phyloP scores from a whole-genome alignment of 2,113 vertebrate species.

The Dipodomys spectabilis region DNA sequence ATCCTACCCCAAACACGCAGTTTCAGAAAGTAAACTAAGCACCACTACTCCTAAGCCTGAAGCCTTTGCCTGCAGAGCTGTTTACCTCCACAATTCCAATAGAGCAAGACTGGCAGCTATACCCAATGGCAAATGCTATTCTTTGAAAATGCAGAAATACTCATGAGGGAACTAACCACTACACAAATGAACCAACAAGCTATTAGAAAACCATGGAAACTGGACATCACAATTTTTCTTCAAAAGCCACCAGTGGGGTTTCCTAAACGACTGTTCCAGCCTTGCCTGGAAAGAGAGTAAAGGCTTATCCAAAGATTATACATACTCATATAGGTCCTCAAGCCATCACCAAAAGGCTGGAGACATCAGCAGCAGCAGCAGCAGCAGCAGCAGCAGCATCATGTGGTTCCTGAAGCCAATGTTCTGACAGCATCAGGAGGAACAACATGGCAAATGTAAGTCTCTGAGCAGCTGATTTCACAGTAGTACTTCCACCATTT shows the following conservation, averaged over 20 bases:
- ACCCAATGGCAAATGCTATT: neutral
- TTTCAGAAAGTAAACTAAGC: neutral
- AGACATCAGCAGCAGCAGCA: too few relatives aligned
- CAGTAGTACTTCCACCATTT: neutral
- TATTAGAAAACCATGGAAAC: neutral
- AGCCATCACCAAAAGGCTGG: neutral
- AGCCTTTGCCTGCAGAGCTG: neutral
- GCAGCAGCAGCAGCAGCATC: too few relatives aligned
- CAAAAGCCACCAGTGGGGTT: neutral
- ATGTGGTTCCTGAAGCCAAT: neutral
- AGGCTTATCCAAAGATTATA: neutral
- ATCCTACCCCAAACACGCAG: neutral
- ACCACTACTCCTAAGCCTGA: neutral
- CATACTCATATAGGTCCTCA: neutral
- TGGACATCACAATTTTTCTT: neutral
- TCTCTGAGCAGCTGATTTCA: neutral
- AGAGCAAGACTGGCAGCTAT: neutral
- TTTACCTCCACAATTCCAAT: neutral
- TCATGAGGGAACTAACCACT: constrained; percentile 1
- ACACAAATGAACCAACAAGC: neutral
- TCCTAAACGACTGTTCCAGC: neutral
- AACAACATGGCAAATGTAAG: neutral
- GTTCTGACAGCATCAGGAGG: neutral
- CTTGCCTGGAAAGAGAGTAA: constrained; percentile 2
- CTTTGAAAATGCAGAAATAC: constrained; percentile 31